phyloP scores from a whole-genome alignment of 1,140 invertebrate genomes.

The Listronotus oregonensis region DNA sequence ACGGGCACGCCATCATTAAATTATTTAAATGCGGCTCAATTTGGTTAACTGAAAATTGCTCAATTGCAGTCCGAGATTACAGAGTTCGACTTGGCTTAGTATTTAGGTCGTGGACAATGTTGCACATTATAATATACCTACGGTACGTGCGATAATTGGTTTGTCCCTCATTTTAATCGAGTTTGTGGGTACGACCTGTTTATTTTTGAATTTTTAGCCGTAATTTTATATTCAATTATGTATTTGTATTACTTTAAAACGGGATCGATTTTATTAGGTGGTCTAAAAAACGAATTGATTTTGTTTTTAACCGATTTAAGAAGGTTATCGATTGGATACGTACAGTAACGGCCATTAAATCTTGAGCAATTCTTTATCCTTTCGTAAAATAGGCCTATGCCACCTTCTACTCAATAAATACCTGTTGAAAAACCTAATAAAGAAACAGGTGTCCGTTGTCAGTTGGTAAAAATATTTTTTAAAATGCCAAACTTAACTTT shows the following conservation, averaged over 20 bases:
- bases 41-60: slow-evolving; percentile 46
- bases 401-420: too few relatives aligned
- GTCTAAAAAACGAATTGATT: too few relatives aligned
- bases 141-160: slow-evolving; percentile 14
- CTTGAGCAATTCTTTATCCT: too few relatives aligned
- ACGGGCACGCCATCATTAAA: slow-evolving; percentile 35
- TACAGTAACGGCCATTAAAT: too few relatives aligned
- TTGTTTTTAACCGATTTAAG: too few relatives aligned
- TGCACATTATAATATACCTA: slow-evolving; percentile 16
- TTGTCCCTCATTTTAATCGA: slow-evolving; percentile 18
- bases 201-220: background rate
- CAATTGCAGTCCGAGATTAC: slow-evolving; percentile 39
- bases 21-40: slow-evolving; percentile 48
- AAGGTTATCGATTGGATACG: too few relatives aligned
- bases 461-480: too few relatives aligned
- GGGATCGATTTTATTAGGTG: too few relatives aligned
- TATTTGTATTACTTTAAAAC: background rate
- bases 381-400: too few relatives aligned
- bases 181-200: slow-evolving; percentile 8
- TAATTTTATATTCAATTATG: background rate
- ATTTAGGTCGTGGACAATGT: slow-evolving; percentile 44
- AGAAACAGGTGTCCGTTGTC: too few relatives aligned
- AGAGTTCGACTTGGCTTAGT: slow-evolving; percentile 45
- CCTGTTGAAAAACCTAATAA: too few relatives aligned
- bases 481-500: too few relatives aligned